Evolutionary conservation across 2,888 invertebrate genomes (phyloP), one percentile per base, ranked within the genome.

Genomic region (Troides oblongomaculatus): DNA sequence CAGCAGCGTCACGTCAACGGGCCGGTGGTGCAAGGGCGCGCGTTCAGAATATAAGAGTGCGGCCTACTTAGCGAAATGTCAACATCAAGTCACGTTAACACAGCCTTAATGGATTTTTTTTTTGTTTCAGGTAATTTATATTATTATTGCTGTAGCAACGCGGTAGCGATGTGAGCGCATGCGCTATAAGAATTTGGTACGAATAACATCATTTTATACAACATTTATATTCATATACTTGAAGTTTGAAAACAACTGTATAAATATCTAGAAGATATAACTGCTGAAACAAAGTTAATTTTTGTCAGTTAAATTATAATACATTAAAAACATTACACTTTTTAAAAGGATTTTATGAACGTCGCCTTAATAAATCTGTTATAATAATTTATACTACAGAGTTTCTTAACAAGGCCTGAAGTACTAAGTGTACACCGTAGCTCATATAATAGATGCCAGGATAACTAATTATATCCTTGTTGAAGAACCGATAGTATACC

Each of bases 61-160:
- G 85, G 74, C 84, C 86, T 82, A 88, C 85, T 84, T 87, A 78
- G 72, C 67, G 71, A 82, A 85, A 86, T 88, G 85, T 84, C 85
- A 85, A 84, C 85, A 83, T 79, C 73, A 73, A 72, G 71, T 74
- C 67, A 68, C 71, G 65, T 73, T 75, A 75, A 77, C 79, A 71
- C 77, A 81, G 79, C 79, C 76, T 74, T 82, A 81, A 83, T 82
- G 73, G 77, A 74, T 76, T 76, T 81, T 79, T 36, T 25, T 63
- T 80, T 83, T 84, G 81, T 87, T 88, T 75, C 87, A 86, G 87
- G 88, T 88, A 88, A 85, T 80, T 72, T 62, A 67, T 67, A 56
- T 60, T 25, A 50, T 62, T 62, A 30, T 62, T 10, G 61, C 30
- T 63, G 14, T 12, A 12, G 18, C 43, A 64, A 60, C 62, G 56